Percentiles rank a stretch among this genome's conserved stretches.
phyloP scores from a whole-genome alignment of 2,888 invertebrate species.

The Dendrolimus houi region DNA sequence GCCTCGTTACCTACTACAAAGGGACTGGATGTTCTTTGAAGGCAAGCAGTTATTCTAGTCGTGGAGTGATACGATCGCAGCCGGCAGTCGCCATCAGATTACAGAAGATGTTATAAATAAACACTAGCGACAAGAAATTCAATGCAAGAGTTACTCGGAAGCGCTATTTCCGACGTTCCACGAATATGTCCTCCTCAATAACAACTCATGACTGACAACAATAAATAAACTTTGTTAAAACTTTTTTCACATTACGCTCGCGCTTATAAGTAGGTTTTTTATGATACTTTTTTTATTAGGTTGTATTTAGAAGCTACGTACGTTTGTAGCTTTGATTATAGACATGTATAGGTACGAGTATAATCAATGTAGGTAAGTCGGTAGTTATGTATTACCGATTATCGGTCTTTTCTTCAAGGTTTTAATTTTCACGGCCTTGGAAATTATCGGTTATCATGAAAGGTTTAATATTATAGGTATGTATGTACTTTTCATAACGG shows the following conservation, averaged over 20 bases:
- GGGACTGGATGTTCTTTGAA: conserved; percentile 9
- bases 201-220: conserved; percentile 13
- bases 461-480: too few relatives aligned
- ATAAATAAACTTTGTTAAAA: neutral
- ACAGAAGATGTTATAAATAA: conserved; percentile 38
- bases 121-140: conserved; percentile 53
- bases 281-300: too few relatives aligned
- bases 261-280: too few relatives aligned
- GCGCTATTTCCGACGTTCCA: conserved; percentile 66
- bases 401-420: too few relatives aligned
- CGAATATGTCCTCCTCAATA: conserved; percentile 48
- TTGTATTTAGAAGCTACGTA: too few relatives aligned
- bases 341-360: too few relatives aligned
- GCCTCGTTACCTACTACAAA: conserved; percentile 17
- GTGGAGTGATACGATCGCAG: conserved; percentile 29
- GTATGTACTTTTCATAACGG: too few relatives aligned
- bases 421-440: too few relatives aligned
- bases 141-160: conserved; percentile 66
- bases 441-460: too few relatives aligned
- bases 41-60: conserved; percentile 26
- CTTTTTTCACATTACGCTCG: neutral
- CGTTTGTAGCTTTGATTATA: too few relatives aligned
- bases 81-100: conserved; percentile 41
- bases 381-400: too few relatives aligned
- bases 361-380: too few relatives aligned